A percentile compares a stretch with the other conserved stretches of the same genome.
Conservation (phyloP, 2,888 invertebrate species). For the Arrhopalites spinosus region DNA sequence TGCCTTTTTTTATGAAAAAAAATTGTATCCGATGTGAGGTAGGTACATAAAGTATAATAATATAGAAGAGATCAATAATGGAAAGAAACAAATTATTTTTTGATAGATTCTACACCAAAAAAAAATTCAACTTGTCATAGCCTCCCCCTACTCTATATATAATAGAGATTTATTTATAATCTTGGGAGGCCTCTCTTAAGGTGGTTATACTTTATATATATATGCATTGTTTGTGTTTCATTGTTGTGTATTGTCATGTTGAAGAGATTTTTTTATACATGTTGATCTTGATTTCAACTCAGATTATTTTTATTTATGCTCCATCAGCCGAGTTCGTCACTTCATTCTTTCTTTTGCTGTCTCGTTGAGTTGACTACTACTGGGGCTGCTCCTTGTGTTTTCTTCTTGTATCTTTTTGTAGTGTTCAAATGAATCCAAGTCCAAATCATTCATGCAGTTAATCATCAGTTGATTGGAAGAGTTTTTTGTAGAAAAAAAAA, state of each 20-base stretch:
- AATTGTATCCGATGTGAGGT: background rate
- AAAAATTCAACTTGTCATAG: background rate
- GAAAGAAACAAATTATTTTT: background rate
- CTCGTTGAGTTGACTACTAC: background rate
- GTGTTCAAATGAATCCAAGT: background rate
- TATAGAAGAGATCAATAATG: background rate
- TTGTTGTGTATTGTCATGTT: background rate
- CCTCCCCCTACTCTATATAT: background rate
- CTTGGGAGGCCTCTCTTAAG: background rate
- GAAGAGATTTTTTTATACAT: background rate
- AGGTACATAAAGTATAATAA: background rate
- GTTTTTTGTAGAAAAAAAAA: background rate
- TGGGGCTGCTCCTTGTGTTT: background rate
- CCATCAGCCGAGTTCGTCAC: slow-evolving; percentile 28
- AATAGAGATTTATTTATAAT: background rate
- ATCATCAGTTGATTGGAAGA: background rate
- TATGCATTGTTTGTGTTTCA: slow-evolving; percentile 4
- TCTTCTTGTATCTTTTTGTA: background rate
- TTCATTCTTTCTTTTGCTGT: slow-evolving; percentile 25
- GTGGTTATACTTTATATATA: background rate
- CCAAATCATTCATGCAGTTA: slow-evolving; percentile 7
- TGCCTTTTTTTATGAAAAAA: background rate
- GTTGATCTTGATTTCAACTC: slow-evolving; percentile 28
- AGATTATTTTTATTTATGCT: slow-evolving; percentile 36
- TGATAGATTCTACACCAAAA: background rate